Conservation (phyloP, 2,113 vertebrate genomes). For the Crocuta crocuta region DNA sequence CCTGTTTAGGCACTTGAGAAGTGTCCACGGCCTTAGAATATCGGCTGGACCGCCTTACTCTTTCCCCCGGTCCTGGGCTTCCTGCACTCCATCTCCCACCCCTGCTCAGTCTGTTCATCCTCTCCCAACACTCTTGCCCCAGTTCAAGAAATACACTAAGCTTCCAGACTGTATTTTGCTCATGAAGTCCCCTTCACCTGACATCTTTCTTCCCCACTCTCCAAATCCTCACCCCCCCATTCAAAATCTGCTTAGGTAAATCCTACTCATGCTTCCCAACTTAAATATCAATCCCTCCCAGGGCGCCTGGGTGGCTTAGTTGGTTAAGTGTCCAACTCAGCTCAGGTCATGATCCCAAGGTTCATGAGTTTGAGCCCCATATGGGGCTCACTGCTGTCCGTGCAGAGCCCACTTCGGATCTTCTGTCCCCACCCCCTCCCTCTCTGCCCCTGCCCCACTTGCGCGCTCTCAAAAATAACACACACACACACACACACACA, state of each 20-base stretch:
- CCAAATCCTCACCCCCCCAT: not conserved
- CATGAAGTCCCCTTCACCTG: not conserved
- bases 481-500: no score
- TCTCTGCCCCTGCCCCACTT: no score
- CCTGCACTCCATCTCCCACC: not conserved
- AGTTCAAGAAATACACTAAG: not conserved
- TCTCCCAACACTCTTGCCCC: not conserved
- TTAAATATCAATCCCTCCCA: not conserved
- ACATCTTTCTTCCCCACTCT: no score
- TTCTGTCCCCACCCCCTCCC: no score
- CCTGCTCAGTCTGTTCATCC: not conserved
- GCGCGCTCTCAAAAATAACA: no score
- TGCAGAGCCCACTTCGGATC: no score
- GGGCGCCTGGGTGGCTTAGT: no score
- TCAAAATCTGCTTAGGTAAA: not conserved
- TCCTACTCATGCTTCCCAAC: not conserved
- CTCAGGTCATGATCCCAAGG: no score
- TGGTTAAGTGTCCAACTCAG: no score
- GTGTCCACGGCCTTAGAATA: not conserved
- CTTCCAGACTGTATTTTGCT: not conserved
- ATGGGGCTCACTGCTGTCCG: no score
- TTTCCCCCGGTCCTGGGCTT: not conserved
- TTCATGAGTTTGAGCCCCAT: no score
- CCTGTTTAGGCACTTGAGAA: not conserved
- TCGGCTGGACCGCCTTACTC: not conserved